Conservation (phyloP, 2,888 invertebrate species). For the Noctua janthina region DNA sequence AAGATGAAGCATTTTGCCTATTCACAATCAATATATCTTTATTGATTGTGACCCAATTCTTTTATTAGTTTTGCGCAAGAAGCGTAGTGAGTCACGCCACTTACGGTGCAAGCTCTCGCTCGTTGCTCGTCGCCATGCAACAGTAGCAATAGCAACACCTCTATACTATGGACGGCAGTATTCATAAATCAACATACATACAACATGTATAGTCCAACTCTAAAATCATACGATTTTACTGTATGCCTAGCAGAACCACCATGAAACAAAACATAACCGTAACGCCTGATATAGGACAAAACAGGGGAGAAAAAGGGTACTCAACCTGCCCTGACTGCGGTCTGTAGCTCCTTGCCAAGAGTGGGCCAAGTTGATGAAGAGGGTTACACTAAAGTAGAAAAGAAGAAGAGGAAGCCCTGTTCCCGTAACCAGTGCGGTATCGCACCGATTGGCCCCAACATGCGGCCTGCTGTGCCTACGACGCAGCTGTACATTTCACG, state of each 20-base stretch:
- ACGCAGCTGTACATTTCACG: too few relatives aligned
- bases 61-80: not conserved
- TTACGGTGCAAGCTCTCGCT: not conserved
- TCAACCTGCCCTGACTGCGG: too few relatives aligned
- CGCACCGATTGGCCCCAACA: too few relatives aligned
- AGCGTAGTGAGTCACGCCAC: not conserved
- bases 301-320: too few relatives aligned
- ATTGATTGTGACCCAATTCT: slow-evolving; percentile 1
- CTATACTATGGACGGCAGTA: not conserved
- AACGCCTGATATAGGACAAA: not conserved
- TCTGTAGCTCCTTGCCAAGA: too few relatives aligned
- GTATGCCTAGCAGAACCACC: not conserved
- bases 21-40: not conserved
- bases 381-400: too few relatives aligned
- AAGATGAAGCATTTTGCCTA: not conserved
- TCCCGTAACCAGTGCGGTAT: too few relatives aligned
- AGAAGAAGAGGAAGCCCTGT: too few relatives aligned
- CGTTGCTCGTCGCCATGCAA: not conserved
- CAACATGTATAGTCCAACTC: not conserved
- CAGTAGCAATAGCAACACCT: not conserved
- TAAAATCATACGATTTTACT: not conserved
- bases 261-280: not conserved
- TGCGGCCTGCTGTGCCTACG: too few relatives aligned
- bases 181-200: too few relatives aligned
- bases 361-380: too few relatives aligned